A percentile compares a stretch with the other conserved stretches of the same genome.
These are phyloP conservation scores for Triplophysa tibetana DNA, from an alignment of 2,113 vertebrate species.

Conservation along the genomic window DNA sequence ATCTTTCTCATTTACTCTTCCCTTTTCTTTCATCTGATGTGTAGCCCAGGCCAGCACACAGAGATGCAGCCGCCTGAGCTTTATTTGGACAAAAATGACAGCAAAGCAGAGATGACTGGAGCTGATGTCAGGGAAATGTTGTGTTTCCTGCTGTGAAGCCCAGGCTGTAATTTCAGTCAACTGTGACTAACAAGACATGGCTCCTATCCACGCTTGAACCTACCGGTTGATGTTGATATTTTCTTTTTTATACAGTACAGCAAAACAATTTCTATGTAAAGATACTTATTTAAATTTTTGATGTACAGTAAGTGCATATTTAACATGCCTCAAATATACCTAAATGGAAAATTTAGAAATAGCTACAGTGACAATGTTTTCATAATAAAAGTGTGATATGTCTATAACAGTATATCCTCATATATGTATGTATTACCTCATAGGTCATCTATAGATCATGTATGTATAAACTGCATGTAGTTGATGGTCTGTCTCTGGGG, in stretches of 20 bases:
- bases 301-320: no score
- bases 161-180: conserved; percentile 32
- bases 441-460: no score
- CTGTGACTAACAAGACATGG: conserved; percentile 44
- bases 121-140: not conserved
- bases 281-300: not conserved
- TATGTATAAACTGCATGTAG: no score
- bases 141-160: conserved; percentile 24
- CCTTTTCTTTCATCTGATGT: not conserved
- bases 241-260: no score
- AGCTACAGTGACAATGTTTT: not conserved
- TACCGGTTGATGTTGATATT: no score
- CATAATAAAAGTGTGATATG: no score
- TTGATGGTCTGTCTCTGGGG: no score
- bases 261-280: not conserved
- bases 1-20: not conserved
- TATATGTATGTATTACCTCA: no score
- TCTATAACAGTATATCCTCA: no score
- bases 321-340: not conserved
- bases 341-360: not conserved
- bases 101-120: conserved; percentile 34
- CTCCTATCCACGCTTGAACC: not conserved
- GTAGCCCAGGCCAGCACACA: not conserved
- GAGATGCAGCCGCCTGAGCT: not conserved
- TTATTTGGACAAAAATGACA: conserved; percentile 32